A percentile compares a stretch with the other conserved stretches of the same genome.
These are phyloP conservation scores for Lepilemur septentrionalis DNA, from an alignment of 2,797 vertebrate genomes.

Conservation along the genomic window DNA sequence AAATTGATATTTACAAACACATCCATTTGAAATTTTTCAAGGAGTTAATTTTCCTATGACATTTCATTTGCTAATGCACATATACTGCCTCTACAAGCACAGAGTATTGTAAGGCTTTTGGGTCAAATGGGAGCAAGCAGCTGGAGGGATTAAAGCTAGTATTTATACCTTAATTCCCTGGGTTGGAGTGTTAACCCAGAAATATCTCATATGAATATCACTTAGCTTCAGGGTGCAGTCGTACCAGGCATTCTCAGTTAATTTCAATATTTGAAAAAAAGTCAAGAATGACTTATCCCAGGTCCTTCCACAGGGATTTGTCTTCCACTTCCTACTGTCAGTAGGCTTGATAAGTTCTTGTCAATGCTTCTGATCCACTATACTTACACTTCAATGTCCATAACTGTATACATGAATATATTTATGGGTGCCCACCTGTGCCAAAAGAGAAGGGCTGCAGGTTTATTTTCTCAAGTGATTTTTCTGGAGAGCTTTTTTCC, in stretches of 20 bases:
- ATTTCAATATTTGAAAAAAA: slow-evolving; percentile 60
- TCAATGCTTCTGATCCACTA: background rate
- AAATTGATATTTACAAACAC: background rate
- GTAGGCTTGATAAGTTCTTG: background rate
- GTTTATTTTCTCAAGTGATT: background rate
- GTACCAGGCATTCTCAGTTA: slow-evolving; percentile 41
- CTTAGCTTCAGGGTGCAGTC: slow-evolving; percentile 45
- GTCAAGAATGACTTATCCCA: slow-evolving; percentile 49
- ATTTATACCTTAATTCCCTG: slow-evolving; percentile 54
- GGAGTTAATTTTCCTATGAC: background rate
- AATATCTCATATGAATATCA: slow-evolving; percentile 53
- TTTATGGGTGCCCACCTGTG: background rate
- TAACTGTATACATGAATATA: background rate
- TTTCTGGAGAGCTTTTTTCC: background rate
- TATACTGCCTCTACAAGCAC: background rate
- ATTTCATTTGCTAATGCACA: background rate
- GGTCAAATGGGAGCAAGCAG: slow-evolving; percentile 9
- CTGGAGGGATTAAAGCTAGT: background rate
- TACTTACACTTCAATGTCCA: background rate
- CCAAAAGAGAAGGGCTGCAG: background rate
- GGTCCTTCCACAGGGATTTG: slow-evolving; percentile 8
- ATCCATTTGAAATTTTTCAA: background rate
- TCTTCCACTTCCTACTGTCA: background rate
- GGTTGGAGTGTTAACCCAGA: slow-evolving; percentile 42
- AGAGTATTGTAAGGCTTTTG: background rate